Base-by-base conservation (phyloP, 2,888 invertebrate genomes). In the Polymixis lichenea region DNA sequence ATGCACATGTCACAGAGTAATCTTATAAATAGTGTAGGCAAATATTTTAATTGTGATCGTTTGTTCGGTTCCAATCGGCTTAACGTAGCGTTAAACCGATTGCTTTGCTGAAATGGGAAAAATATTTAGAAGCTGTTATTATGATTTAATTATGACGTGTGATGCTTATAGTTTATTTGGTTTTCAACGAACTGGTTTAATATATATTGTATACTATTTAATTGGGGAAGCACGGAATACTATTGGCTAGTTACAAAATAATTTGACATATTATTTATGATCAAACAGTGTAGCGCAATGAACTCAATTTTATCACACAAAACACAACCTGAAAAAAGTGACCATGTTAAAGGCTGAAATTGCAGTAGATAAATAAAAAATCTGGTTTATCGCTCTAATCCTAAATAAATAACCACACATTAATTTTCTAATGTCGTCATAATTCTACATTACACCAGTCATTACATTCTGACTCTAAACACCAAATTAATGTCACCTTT, bases 1-100 rank as follows among this genome's bases (percentile, higher is more conserved):
- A 86, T 89, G 85, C 87, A 89, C 83, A 86, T 82, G 86, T 74
- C 86, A 89, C 85, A 87, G 89, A 88, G 77, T 88, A 87, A 83
- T 84, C 72, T 79, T 81, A 64, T 78, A 74, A 73, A 75, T 75
- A 80, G 74, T 80, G 77, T 69, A 65, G 74, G 75, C 58, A 82
- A 82, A 81, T 76, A 80, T 80, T 88, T 82, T 79, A 72, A 80
- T 87, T 82, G 55, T 62, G 68, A 77, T 72, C 65, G 58, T 71
- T 75, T 71, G 49, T 53, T 64, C n/a, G n/a, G n/a, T n/a, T n/a
- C n/a, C n/a, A n/a, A n/a, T n/a, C n/a, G n/a, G n/a, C n/a, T n/a
- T n/a, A n/a, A n/a, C n/a, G n/a, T n/a, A n/a, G n/a, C n/a, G n/a
- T n/a, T n/a, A n/a, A n/a, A n/a, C n/a, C 22, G 38, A 81, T 79